Evolutionary conservation across 2,888 invertebrate genomes (phyloP), one percentile per base, ranked within the genome.

Genomic region (Ectemnius continuus): DNA sequence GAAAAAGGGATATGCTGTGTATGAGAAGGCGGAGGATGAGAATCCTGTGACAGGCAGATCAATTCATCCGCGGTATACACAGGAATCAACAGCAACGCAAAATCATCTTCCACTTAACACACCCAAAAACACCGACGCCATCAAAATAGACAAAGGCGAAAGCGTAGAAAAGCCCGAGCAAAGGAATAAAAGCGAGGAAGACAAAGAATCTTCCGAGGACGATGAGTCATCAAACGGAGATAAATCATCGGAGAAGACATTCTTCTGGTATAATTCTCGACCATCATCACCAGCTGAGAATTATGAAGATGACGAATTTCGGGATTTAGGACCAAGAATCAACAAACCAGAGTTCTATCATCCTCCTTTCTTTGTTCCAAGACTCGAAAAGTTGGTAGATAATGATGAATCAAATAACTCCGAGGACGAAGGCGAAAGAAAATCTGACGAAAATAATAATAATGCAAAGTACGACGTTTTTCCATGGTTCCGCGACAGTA

Each of bases 341-440:
- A 87, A 84, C 62, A 90, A 90, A 48, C 88, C 90, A 16, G 77
- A 84, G 1, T 90, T 90, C 66, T 77, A 87, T 69, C 89, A 89
- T 77, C 89, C 90, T 0, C 75, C 78, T 6, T 90, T 89, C 46
- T 75, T 80, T 2, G 68, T 77, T 26, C 84, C 70, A 20, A 72
- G 36, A 11, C 36, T 36, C 36, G 36, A 36, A 36, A 36, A 36
- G 4, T 2, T 36, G 8, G 6, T 65, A 79, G 57, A 62, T 8
- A n/a, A 8, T 13, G 73, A 20, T 6, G 66, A 60, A 14, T 75
- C 78, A 11, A 48, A 26, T 60, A 66, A 65, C 0, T 65, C 67
- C 4, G 67, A 67, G 1, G 74, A 76, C 0, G 75, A 67, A 4
- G 80, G 79, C 26, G 67, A 61, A n/a, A 52, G n/a, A 52, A 52